Conservation (phyloP, 1,140 invertebrate species). For the Brachionus koreanus region DNA sequence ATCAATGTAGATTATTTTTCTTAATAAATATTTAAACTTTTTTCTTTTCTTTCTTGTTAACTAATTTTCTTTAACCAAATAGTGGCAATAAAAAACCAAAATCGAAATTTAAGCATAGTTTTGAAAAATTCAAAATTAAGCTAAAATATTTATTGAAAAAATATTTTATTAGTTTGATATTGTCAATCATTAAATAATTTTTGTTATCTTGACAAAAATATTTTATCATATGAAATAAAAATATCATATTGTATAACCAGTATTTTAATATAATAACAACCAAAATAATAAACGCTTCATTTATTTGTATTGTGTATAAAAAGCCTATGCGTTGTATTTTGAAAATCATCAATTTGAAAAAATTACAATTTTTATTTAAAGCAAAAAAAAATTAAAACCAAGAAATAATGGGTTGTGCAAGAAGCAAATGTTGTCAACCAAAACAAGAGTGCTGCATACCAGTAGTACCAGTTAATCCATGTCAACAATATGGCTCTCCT, state of each 20-base stretch:
- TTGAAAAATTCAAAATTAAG: neutral
- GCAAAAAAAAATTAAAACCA: neutral
- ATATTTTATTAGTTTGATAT: neutral
- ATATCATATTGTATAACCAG: neutral
- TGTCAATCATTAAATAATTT: neutral
- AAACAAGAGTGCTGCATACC: neutral
- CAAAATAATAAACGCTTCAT: neutral
- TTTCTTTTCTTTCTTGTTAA: neutral
- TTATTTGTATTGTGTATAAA: neutral
- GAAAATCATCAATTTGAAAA: neutral
- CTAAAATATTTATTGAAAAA: neutral
- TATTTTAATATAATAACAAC: neutral
- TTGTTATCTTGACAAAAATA: no score
- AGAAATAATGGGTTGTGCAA: neutral
- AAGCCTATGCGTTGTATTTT: neutral
- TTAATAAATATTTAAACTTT: neutral
- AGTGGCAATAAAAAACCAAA: neutral
- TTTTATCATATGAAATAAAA: neutral
- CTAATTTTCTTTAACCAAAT: no score
- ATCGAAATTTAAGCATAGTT: neutral
- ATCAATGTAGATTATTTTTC: constrained; percentile 30
- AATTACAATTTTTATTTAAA: neutral
- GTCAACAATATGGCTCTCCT: neutral
- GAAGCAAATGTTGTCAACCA: neutral
- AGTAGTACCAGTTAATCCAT: neutral